Base-by-base conservation (phyloP, 2,797 vertebrate genomes). In the Clarias platycephalus region DNA sequence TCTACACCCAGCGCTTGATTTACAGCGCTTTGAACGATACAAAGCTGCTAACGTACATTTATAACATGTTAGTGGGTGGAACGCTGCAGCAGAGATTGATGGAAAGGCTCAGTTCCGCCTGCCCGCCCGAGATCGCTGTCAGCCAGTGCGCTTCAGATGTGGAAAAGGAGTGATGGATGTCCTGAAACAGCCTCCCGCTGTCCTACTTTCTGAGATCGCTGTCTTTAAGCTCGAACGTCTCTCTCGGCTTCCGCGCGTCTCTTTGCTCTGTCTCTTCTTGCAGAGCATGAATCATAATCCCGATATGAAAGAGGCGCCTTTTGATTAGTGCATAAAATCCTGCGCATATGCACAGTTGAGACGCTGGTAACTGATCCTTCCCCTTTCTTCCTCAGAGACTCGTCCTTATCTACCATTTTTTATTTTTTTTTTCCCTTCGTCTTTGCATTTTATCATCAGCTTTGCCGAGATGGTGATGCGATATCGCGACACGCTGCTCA, bases 271-370 rank as follows among this genome's bases (percentile, higher is more conserved):
- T 58, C 18, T 83, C 63, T 86, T 75, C 68, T 79, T 57, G 70
- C 77, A 24, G 78, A 86, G 74, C 83, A 83, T 87, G 86, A 88
- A 86, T 91, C 85, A 85, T 90, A 88, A 83, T 91, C 87, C 81
- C 91, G 92, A 91, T 92, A 93, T 93, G 89, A 91, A 91, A 89
- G 89, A 85, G 75, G 84, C 83, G 86, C 77, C 87, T 91, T 34
- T 89, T 92, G 90, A 93, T 93, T 92, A 91, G 88, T 84, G 90
- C 89, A 91, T 92, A 91, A 92, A 90, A 86, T 91, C 90, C 89
- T 84, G 84, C 87, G 89, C 90, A 90, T 90, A 92, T 92, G 89
- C 85, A 90, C 86, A 89, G 90, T 87, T 89, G 72, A 86, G 87
- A 91, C 89, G 78, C 71, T 80, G 83, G 89, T 91, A 84, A 91